Base-by-base conservation (phyloP, 2,797 vertebrate genomes). In the Sardinella longiceps region DNA sequence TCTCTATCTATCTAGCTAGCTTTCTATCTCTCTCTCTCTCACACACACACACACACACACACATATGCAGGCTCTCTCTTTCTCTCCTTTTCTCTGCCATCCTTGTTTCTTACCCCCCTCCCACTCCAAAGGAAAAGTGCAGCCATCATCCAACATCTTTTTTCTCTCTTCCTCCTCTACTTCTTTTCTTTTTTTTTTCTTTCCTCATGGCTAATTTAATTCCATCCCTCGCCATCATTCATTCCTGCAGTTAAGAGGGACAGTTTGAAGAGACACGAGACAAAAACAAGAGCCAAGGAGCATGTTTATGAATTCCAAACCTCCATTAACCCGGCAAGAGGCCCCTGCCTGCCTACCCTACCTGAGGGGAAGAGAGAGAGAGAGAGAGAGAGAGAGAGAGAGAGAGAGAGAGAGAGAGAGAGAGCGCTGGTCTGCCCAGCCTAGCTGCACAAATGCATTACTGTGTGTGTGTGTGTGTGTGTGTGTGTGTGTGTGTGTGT, bases 231-330 rank as follows among this genome's bases (percentile, higher is more conserved):
- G 43, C 37, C 70, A 77, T 77, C 70, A 77, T 43, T 77, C 70
- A 77, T 43, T 39, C 33, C 70, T 77, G 70, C 70, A 77, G 70
- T 77, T 77, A 77, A 77, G n/a, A 77, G 37, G 37, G 70, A 77
- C 70, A 77, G 70, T 77, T 77, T 77, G 37, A 77, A 77, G 20
- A 77, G 37, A 39, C 15, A 20, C 6, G 33, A 33, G 37, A 43
- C 37, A 23, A 77, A 77, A 77, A 77, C 70, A 77, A 77, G 70
- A 77, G 70, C 70, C 70, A 77, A 77, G 37, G 43, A 77, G 70
- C 70, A 77, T 77, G 70, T 77, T 77, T 77, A 37, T 77, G 70
- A 77, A 77, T 77, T 77, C 70, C 37, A 77, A 77, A 77, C 70
- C 20, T 7, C 70, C 70, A 77, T 77, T 77, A 77, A 77, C 33